Evolutionary conservation across 1,140 invertebrate species (phyloP).

Genomic region (Drosophila pseudoananassae): DNA sequence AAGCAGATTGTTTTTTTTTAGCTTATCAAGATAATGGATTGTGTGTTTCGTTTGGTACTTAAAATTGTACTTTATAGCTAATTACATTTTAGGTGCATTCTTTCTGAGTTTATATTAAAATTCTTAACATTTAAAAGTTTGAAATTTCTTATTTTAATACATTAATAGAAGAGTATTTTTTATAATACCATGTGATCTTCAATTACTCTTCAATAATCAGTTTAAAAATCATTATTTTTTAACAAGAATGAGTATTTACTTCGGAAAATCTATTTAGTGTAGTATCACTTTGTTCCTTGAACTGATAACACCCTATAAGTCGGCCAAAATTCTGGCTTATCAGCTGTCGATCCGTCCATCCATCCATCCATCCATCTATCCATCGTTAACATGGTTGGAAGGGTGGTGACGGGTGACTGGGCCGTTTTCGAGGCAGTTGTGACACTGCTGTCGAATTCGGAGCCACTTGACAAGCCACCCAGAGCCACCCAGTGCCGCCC

Average conservation of each 20-base stretch:
- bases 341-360: slow-evolving; percentile 2
- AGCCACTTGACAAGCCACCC: slow-evolving; percentile 22
- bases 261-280: neutral
- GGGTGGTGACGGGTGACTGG: neutral
- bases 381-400: neutral
- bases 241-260: neutral
- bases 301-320: slow-evolving; percentile 3
- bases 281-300: slow-evolving; percentile 4
- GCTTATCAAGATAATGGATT: too few relatives aligned
- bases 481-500: neutral
- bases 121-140: too few relatives aligned
- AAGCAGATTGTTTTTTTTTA: too few relatives aligned
- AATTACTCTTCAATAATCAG: neutral
- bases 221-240: neutral
- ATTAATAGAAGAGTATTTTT: too few relatives aligned
- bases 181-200: too few relatives aligned
- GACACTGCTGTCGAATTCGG: slow-evolving; percentile 23
- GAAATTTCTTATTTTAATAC: too few relatives aligned
- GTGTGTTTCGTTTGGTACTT: too few relatives aligned
- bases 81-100: too few relatives aligned
- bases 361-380: neutral
- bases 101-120: too few relatives aligned
- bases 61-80: too few relatives aligned
- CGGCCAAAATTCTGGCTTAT: slow-evolving; percentile 28
- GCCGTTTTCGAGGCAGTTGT: slow-evolving; percentile 4